Percentiles rank a stretch among this genome's conserved stretches.
Conservation (phyloP, 2,888 invertebrate species). For the Campoplex capitator region DNA sequence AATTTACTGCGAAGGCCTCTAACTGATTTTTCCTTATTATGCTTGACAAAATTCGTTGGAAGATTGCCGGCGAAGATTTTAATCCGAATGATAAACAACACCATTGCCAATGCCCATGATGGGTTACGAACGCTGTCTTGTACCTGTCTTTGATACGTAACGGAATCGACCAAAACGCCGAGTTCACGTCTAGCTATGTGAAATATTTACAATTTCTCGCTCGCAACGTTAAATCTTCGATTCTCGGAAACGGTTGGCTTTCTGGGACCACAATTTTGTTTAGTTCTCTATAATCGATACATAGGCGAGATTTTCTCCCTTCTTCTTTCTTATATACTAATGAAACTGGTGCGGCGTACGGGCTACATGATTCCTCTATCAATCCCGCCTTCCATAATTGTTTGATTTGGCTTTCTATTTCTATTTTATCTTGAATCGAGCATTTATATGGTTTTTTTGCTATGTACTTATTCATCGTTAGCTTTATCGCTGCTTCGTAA, state of each 20-base stretch:
- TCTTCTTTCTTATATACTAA: conserved; percentile 12
- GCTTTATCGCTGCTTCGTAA: conserved; percentile 24
- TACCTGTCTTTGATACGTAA: conserved; percentile 30
- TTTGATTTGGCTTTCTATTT: conserved; percentile 16
- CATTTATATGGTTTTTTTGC: conserved; percentile 9
- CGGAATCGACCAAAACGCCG: conserved; percentile 50
- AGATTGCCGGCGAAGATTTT: conserved; percentile 57
- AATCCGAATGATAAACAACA: conserved; percentile 51
- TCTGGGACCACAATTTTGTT: conserved; percentile 63
- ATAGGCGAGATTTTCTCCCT: conserved; percentile 20
- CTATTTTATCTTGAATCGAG: conserved; percentile 15
- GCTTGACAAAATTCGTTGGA: conserved; percentile 60
- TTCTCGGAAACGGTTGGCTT: conserved; percentile 65
- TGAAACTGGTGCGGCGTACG: conserved; percentile 17
- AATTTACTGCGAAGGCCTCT: conserved; percentile 48
- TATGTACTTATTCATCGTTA: neutral
- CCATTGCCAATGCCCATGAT: conserved; percentile 48
- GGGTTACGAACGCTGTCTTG: conserved; percentile 45
- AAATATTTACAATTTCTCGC: conserved; percentile 63
- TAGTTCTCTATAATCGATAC: conserved; percentile 18
- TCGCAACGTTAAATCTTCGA: conserved; percentile 68
- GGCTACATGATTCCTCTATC: conserved; percentile 27
- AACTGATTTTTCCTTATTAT: conserved; percentile 53
- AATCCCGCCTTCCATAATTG: conserved; percentile 4
- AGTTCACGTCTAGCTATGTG: conserved; percentile 62